phyloP scores from a whole-genome alignment of 2,888 invertebrate species.

The Eristalinus aeneus region DNA sequence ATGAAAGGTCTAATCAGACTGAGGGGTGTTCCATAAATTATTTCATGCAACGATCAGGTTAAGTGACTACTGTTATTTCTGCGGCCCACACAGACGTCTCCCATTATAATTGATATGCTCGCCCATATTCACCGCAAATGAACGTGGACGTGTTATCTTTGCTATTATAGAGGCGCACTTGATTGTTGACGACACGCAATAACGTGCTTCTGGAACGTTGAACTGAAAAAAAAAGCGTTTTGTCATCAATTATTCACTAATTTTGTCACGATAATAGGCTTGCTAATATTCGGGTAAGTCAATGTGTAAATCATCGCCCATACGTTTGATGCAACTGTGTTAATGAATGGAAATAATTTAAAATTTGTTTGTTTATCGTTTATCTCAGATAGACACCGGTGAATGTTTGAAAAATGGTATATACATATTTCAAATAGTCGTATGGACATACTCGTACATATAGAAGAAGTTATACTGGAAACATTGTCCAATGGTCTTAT shows the following conservation, averaged over 20 bases:
- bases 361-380: too few relatives aligned
- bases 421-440: too few relatives aligned
- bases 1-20: background rate
- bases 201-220: constrained; percentile 10
- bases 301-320: background rate
- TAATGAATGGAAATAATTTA: too few relatives aligned
- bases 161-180: background rate
- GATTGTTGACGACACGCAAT: constrained; percentile 33
- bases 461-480: too few relatives aligned
- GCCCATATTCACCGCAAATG: background rate
- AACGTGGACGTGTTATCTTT: constrained; percentile 14
- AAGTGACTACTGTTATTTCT: background rate
- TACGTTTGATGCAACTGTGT: too few relatives aligned
- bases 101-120: background rate
- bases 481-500: too few relatives aligned
- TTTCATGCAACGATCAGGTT: background rate
- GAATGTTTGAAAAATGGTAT: too few relatives aligned
- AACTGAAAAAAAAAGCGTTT: constrained; percentile 6
- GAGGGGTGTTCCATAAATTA: background rate
- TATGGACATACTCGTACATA: too few relatives aligned
- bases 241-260: constrained; percentile 22
- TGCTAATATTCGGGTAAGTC: background rate
- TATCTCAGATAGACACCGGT: too few relatives aligned
- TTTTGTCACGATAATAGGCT: background rate
- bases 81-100: background rate